Evolutionary conservation across 2,113 vertebrate genomes (phyloP).

Genomic region (Sinocyclocheilus maitianheensis): DNA sequence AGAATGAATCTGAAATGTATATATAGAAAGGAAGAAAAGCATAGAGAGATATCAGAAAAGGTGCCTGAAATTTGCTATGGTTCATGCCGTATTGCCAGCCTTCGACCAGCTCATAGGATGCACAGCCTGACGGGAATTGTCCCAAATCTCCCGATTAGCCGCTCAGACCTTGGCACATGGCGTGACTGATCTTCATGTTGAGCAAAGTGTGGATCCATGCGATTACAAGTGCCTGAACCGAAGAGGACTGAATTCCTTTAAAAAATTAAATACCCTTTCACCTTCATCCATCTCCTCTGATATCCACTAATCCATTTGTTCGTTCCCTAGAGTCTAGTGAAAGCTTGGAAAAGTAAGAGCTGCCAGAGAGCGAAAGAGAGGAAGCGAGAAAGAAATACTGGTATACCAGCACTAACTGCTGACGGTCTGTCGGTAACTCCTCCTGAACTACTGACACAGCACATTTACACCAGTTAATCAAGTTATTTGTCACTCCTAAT

Average conservation of each 20-base stretch:
- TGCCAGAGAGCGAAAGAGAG: slow-evolving; percentile 11
- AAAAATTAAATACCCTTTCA: slow-evolving; percentile 55
- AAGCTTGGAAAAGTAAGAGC: slow-evolving; percentile 41
- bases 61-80: background rate
- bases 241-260: slow-evolving; percentile 27
- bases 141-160: background rate
- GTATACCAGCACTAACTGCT: slow-evolving; percentile 15
- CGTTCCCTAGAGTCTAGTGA: slow-evolving; percentile 26
- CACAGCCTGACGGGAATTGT: background rate
- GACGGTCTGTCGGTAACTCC: background rate
- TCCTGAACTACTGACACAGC: slow-evolving; percentile 12
- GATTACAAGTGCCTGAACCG: slow-evolving; percentile 19
- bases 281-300: slow-evolving; percentile 27
- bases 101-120: background rate
- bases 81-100: background rate
- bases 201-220: slow-evolving; percentile 43
- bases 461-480: slow-evolving; percentile 18
- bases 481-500: slow-evolving; percentile 12
- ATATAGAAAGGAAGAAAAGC: background rate
- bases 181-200: slow-evolving; percentile 38
- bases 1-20: background rate
- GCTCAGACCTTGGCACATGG: slow-evolving; percentile 24
- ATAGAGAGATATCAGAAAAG: background rate
- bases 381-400: slow-evolving; percentile 30
- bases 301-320: slow-evolving; percentile 32